Percentiles rank a stretch among this genome's conserved stretches.
phyloP scores from a whole-genome alignment of 2,888 invertebrate genomes.

The Erebia ligea region DNA sequence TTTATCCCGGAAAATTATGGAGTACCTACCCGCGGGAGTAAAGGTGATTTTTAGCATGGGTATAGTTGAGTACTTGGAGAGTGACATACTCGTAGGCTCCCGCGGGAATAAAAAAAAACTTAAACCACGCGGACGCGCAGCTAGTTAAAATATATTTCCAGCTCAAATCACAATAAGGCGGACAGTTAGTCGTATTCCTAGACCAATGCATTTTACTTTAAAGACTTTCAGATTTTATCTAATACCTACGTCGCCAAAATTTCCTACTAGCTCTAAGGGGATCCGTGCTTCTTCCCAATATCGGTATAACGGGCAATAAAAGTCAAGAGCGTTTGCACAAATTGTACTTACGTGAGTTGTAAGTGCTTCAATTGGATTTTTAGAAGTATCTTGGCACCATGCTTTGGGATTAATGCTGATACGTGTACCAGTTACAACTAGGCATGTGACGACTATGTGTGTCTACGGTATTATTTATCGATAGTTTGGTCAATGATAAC shows the following conservation, averaged over 20 bases:
- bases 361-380: conserved; percentile 57
- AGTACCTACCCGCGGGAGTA: too few species aligned
- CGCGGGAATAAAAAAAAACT: too few species aligned
- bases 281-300: conserved; percentile 57
- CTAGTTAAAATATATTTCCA: too few species aligned
- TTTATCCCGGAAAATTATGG: too few species aligned
- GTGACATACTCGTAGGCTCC: too few species aligned
- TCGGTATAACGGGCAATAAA: conserved; percentile 69
- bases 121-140: too few species aligned
- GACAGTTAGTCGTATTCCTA: too few species aligned
- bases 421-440: conserved; percentile 33
- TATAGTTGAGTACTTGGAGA: too few species aligned
- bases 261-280: not conserved
- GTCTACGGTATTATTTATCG: conserved; percentile 6
- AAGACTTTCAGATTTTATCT: not conserved
- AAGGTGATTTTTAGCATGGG: too few species aligned
- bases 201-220: too few species aligned
- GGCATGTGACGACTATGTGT: conserved; percentile 3
- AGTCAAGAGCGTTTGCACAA: conserved; percentile 63
- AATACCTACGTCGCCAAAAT: not conserved
- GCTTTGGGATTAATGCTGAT: conserved; percentile 35
- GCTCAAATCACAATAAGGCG: too few species aligned
- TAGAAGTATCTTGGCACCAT: conserved; percentile 46
- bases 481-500: not conserved
- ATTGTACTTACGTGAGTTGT: conserved; percentile 51